Base-by-base conservation (phyloP, 2,888 invertebrate genomes). In the Choristoneura rosaceana region DNA sequence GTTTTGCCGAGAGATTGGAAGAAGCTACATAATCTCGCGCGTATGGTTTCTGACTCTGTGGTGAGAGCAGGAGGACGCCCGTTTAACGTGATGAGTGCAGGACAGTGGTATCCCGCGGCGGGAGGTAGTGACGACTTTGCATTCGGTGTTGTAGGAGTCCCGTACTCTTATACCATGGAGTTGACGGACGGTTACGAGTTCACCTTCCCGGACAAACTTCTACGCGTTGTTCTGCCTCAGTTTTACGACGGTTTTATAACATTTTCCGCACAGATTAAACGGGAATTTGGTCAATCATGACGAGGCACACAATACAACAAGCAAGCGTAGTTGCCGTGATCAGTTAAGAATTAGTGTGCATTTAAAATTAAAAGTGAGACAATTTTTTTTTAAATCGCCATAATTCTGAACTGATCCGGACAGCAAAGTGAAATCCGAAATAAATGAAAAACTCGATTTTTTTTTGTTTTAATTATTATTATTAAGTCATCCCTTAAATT, bases 71-170 rank as follows among this genome's bases (percentile, higher is more conserved):
- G 95, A 3, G 94, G 94, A 2, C 76, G 82, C 1, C 88, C 88
- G 2, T 95, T 95, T 71, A 90, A 80, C 69, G 93, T 95, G 0
- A 78, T 94, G 78, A 92, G 93, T 70, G 92, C 94, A 60, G 94
- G 94, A 0, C 86, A 96, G 7, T 94, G 96, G 90, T 95, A 95
- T 77, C 88, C 95, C 0, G 95, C 95, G 0, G 95, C 96, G 14
- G 96, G 96, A 0, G 95, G 95, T 3, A 96, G 95, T 79, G 95
- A 95, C 76, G 96, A 96, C 79, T 96, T 91, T 84, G 95, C 95
- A 0, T 95, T 95, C 81, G 95, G 93, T 0, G 94, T 87, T 0
- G 91, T 89, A 0, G 94, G 94, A 0, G 88, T 95, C 0, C 93
- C 94, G 0, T 92, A 95, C 74, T 92, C 95, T 0, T 96, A 95